Conservation (phyloP, 2,113 vertebrate species). For the Corythaeola cristata region DNA sequence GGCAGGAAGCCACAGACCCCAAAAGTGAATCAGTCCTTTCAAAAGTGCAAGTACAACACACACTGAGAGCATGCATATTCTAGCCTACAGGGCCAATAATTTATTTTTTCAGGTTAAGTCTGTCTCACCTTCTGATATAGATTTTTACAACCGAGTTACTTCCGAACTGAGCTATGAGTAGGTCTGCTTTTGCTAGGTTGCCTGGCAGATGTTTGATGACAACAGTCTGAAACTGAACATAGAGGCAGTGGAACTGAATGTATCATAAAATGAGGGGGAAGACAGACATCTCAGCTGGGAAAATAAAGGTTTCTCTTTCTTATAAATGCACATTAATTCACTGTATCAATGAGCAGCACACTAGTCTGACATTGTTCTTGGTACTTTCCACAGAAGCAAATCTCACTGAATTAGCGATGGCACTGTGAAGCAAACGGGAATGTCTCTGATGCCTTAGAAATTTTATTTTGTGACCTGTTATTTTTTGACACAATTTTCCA, state of each 20-base stretch:
- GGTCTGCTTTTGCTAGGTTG: neutral
- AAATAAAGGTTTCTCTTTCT: neutral
- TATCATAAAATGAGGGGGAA: neutral
- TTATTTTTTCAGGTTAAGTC: neutral
- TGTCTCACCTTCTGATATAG: neutral
- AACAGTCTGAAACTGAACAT: neutral
- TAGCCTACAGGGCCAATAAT: neutral
- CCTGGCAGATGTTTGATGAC: neutral
- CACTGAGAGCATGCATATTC: neutral
- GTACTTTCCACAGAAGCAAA: neutral
- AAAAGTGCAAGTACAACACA: neutral
- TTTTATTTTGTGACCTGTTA: neutral
- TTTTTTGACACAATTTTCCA: neutral
- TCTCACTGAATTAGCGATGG: neutral
- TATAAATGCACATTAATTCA: neutral
- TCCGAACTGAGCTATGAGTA: neutral
- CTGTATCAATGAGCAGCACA: neutral
- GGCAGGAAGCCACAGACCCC: neutral
- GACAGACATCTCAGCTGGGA: neutral
- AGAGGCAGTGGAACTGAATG: neutral
- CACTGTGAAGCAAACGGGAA: neutral
- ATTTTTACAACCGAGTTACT: neutral
- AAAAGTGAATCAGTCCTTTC: neutral
- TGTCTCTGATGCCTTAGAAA: accelerated
- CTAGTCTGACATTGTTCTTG: neutral